Evolutionary conservation across 2,797 vertebrate genomes (phyloP), one percentile per base, ranked within the genome.

Genomic region (Acestrorhynchus altus): DNA sequence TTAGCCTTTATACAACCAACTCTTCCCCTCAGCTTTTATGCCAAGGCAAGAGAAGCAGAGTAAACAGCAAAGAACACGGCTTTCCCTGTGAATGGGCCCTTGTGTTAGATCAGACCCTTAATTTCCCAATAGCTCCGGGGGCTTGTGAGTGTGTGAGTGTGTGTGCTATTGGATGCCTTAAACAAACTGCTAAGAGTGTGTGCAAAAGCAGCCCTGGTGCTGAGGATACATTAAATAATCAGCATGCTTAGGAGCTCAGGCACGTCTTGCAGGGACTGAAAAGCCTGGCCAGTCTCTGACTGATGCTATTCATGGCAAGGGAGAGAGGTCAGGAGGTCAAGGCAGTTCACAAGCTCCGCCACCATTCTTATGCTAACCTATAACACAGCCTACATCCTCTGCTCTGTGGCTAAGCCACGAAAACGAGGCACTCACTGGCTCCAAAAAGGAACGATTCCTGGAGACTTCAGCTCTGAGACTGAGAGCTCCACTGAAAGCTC

Each of bases 151-250:
- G 57, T 75, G 54, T 60, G 79, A 64, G 65, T 31, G 56, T 72
- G 60, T 78, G 76, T 49, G 40, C 80, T 63, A 56, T 80, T 90
- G 94, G 68, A 52, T 24, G 54, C 72, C 74, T 72, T 82, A 84
- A 82, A 79, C 77, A 79, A 81, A 84, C 79, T 49, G 42, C 73
- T 63, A 74, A 67, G 66, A 67, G 77, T 74, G 63, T 57, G 26
- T 56, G 76, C 63, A 64, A 64, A 56, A 76, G 72, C 66, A 81
- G 69, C 79, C 72, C 13, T 72, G 57, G 26, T 67, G 73, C 59
- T 74, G 44, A 95, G 95, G 94, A 96, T 95, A 94, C 94, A 95
- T 97, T 96, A 97, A 97, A n/a, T n/a, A n/a, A 98, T 97, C 96
- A 96, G 94, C 93, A 94, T 94, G 95, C 96, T 96, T 96, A 95